A percentile compares a stretch with the other conserved stretches of the same genome.
phyloP scores from a whole-genome alignment of 1,140 invertebrate genomes.

The Caligus rogercresseyi region DNA sequence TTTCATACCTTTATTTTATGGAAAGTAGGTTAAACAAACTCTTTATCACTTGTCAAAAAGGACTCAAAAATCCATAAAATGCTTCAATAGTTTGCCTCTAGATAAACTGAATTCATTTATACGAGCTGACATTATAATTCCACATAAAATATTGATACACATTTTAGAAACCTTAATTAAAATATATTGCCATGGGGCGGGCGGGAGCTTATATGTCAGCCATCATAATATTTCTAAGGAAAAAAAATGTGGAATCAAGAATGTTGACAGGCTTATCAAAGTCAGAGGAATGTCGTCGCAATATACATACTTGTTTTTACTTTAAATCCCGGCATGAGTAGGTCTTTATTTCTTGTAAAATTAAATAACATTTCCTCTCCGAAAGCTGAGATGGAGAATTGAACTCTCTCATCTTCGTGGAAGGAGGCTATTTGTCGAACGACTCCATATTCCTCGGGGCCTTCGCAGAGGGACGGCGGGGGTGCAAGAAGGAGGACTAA shows the following conservation, averaged over 20 bases:
- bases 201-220: neutral
- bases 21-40: too few relatives aligned
- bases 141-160: too few relatives aligned
- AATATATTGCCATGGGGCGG: too few relatives aligned
- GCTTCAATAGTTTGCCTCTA: too few relatives aligned
- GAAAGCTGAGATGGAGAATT: neutral
- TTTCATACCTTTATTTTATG: too few relatives aligned
- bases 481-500: too few relatives aligned
- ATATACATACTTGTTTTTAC: neutral
- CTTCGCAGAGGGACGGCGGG: too few relatives aligned
- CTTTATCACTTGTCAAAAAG: too few relatives aligned
- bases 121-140: too few relatives aligned
- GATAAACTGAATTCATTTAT: too few relatives aligned
- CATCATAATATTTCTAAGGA: neutral
- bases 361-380: neutral
- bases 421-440: neutral
- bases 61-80: too few relatives aligned
- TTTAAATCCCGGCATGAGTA: neutral
- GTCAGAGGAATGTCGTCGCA: neutral
- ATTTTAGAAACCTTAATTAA: too few relatives aligned
- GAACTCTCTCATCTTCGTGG: neutral
- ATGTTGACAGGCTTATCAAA: neutral
- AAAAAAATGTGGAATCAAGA: neutral
- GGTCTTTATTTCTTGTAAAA: neutral
- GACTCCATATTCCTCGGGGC: neutral